Evolutionary conservation across 2,797 vertebrate species (phyloP), one percentile per base, ranked within the genome.

Genomic region (Pipistrellus kuhlii): DNA sequence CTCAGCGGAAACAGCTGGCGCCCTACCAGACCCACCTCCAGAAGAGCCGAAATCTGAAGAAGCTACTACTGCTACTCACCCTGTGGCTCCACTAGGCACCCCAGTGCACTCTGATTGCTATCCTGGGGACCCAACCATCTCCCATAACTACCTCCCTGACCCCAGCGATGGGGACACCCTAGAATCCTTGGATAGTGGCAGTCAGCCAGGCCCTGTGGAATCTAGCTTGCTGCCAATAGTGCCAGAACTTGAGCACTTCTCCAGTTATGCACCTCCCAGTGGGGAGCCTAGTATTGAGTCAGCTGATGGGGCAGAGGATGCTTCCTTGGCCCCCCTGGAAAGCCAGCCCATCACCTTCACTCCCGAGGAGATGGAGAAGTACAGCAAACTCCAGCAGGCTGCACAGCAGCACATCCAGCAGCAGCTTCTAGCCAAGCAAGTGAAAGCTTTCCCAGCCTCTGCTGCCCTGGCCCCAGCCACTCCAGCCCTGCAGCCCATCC

Each of bases 351-450:
- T 99, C 94, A 99, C 99, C 0, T 99, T 99, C 96, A 99, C 99
- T 0, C 99, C 99, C 0, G 99, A 99, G 97, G 99, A 99, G 97
- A 99, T 99, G 99, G 99, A 99, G 97, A 99, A 99, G 83, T 99
- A 99, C 98, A 99, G 99, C 97, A 99, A 99, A 96, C 98, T 99
- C 93, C 99, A 99, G 91, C 99, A 99, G 97, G 99, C 99, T 0
- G 99, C 99, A 0, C 99, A 99, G 97, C 99, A 99, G 89, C 99
- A 99, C 98, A 99, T 99, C 94, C 99, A 99, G 97, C 99, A 99
- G 97, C 99, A 99, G 97, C 99, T 99, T 30, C 96, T 99, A 94
- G 99, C 99, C 69, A 99, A 99, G 98, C 99, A 99, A 97, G 99
- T 99, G 20, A 99, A 99, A 97, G 98, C 98, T 0, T 99, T 99